Evolutionary conservation across 2,888 invertebrate species (phyloP), one percentile per base, ranked within the genome.

Genomic region (Biston stratarius): DNA sequence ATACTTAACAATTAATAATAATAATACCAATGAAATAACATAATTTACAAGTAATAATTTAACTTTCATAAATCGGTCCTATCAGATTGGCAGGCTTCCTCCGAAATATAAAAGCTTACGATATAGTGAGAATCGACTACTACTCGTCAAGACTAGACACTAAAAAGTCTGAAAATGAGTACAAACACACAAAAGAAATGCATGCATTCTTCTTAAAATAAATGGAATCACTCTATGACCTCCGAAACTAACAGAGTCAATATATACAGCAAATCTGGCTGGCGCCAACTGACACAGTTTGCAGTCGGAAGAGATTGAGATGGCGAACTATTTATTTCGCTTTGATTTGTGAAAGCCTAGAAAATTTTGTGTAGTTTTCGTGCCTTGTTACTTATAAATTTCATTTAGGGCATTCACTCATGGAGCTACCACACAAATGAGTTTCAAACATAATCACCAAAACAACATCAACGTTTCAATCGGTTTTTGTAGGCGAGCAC

Each of bases 191-290:
- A 67, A 86, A 85, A 92, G 90, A 94, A 93, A 93, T 93, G 91
- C 93, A 93, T 87, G 90, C 93, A 93, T 91, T 88, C 92, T 85
- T 89, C 92, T 92, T 92, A 93, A 83, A 90, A 87, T 89, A 94
- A 92, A 93, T 94, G 93, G 93, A 94, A 94, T 93, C 93, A 89
- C 90, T 88, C 88, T 86, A 85, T 88, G 90, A 89, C 86, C 83
- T 84, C 84, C 83, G 87, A 88, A 84, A 86, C 86, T 81, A 84
- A 83, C 79, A 81, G 85, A 87, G 87, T 89, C 88, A 89, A 88
- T 89, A 91, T 90, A 87, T 90, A 91, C 89, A 91, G 49, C 51
- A 63, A 85, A 78, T 77, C 75, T 74, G 65, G 61, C 75, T 74
- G 65, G 61, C 71, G 73, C 66, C 67, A 70, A 71, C 53, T 9